A percentile compares a stretch with the other conserved stretches of the same genome.
These are phyloP conservation scores for Muntiacus reevesi DNA, from an alignment of 2,113 vertebrate species.

Conservation along the genomic window DNA sequence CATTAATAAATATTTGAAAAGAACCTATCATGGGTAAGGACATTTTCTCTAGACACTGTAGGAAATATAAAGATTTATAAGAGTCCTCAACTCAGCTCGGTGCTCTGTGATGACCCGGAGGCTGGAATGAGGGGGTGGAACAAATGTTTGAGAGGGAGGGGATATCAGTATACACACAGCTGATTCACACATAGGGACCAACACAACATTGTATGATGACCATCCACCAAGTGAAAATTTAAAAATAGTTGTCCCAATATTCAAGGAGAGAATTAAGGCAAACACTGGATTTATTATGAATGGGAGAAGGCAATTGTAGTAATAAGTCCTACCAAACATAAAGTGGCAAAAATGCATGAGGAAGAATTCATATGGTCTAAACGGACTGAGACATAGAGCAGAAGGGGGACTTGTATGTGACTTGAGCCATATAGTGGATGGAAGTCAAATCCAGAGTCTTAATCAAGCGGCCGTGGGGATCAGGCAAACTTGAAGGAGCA, in stretches of 20 bases:
- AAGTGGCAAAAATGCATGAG: not conserved
- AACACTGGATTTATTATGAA: not conserved
- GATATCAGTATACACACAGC: not conserved
- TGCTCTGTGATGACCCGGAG: not conserved
- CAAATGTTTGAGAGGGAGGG: not conserved
- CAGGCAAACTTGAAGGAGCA: not conserved
- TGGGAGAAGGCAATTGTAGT: not conserved
- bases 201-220: not conserved
- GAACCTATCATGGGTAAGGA: not conserved
- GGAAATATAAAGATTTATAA: not conserved
- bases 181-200: not conserved
- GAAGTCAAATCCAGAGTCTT: not conserved
- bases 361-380: not conserved
- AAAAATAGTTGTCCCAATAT: not conserved
- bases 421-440: not conserved
- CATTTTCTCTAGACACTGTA: not conserved
- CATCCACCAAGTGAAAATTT: not conserved
- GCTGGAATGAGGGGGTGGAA: not conserved
- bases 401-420: not conserved
- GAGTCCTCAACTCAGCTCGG: fast-evolving
- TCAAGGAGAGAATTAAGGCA: not conserved
- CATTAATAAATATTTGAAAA: not conserved
- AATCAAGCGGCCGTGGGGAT: not conserved
- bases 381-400: not conserved
- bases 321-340: not conserved